phyloP scores from a whole-genome alignment of 2,113 vertebrate genomes.

The Morone saxatilis region DNA sequence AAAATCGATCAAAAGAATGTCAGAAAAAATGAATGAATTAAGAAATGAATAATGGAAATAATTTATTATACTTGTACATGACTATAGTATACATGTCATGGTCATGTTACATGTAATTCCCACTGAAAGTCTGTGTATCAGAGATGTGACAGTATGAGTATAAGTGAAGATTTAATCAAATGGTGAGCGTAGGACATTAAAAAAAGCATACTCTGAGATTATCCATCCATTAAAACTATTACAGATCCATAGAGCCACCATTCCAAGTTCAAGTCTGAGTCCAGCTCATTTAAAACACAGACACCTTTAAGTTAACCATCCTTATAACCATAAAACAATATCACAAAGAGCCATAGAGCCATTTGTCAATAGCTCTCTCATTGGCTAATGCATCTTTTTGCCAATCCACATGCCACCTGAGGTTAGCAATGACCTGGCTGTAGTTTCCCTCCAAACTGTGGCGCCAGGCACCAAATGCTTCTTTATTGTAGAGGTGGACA shows the following conservation, averaged over 20 bases:
- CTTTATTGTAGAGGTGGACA: conserved; percentile 91
- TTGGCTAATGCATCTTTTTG: conserved; percentile 84
- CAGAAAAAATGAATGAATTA: not conserved
- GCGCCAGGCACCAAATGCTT: conserved; percentile 90
- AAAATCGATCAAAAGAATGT: too few species aligned
- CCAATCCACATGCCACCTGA: conserved; percentile 97
- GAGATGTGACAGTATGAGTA: not conserved
- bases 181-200: not conserved
- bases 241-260: not conserved
- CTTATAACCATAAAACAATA: not conserved
- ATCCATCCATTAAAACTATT: conserved; percentile 2
- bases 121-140: not conserved
- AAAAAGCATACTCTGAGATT: not conserved
- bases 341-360: conserved; percentile 78
- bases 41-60: not conserved
- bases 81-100: too few species aligned
- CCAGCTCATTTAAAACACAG: conserved; percentile 20
- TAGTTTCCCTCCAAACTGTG: conserved; percentile 89
- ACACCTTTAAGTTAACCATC: not conserved
- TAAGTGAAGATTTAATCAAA: not conserved
- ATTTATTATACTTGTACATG: too few species aligned
- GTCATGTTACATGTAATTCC: not conserved
- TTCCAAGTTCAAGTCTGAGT: not conserved
- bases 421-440: conserved; percentile 88
- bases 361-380: conserved; percentile 87